Evolutionary conservation across 2,113 vertebrate species (phyloP).

Genomic region (Hippoglossus stenolepis): DNA sequence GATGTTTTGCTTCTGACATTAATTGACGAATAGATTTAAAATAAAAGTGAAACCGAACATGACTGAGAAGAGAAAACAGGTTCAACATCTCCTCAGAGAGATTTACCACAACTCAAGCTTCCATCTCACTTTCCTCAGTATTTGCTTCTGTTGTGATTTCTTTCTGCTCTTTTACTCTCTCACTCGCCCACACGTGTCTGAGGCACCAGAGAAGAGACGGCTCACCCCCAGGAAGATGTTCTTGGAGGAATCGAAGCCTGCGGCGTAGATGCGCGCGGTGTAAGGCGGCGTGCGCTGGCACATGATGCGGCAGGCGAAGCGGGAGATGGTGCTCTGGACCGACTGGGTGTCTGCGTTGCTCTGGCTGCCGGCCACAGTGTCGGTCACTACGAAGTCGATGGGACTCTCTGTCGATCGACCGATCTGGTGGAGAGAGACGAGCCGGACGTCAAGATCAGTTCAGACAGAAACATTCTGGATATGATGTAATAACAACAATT

Average conservation of each 20-base stretch:
- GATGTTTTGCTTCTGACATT: too few species aligned
- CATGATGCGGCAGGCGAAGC: slow-evolving; percentile 98
- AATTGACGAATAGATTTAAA: too few species aligned
- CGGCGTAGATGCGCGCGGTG: slow-evolving; percentile 96
- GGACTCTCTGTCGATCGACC: slow-evolving; percentile 97
- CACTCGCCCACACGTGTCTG: neutral
- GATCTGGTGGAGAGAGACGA: slow-evolving; percentile 83
- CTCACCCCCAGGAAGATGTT: slow-evolving; percentile 99
- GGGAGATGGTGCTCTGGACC: slow-evolving; percentile 98
- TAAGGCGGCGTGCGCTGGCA: slow-evolving; percentile 96
- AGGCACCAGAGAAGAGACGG: neutral
- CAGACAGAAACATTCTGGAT: too few species aligned
- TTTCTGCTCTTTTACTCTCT: neutral
- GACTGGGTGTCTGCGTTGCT: slow-evolving; percentile 95
- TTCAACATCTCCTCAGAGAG: neutral
- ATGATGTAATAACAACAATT: too few species aligned
- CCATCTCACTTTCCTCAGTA: neutral
- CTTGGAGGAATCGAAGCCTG: slow-evolving; percentile 98
- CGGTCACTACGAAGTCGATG: slow-evolving; percentile 98
- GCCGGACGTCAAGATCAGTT: neutral
- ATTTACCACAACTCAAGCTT: neutral
- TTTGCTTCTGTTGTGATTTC: too few species aligned
- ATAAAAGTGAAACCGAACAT: neutral
- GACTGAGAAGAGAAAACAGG: neutral
- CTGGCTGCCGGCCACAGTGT: slow-evolving; percentile 96